Percentiles rank a stretch among this genome's conserved stretches.
Evolutionary conservation across 2,888 invertebrate species (phyloP).

Genomic region (Athripsodes cinereus): DNA sequence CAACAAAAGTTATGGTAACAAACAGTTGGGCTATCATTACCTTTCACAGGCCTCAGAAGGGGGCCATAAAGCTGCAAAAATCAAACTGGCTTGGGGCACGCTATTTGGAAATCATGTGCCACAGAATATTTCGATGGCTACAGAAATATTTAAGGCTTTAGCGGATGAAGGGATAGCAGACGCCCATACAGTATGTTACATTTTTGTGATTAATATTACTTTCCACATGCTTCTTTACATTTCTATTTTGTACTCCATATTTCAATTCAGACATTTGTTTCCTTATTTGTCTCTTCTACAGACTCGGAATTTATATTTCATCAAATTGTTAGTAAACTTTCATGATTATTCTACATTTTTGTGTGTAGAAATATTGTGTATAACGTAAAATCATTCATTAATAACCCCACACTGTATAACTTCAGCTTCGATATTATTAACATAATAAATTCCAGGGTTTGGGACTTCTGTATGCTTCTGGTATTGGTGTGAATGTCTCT

Average conservation of each 20-base stretch:
- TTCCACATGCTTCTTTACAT: no score
- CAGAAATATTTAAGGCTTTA: conserved; percentile 67
- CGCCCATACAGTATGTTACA: conserved; percentile 63
- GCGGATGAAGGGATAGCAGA: conserved; percentile 73
- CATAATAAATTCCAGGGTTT: conserved; percentile 64
- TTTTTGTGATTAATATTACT: not conserved
- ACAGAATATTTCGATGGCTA: conserved; percentile 71
- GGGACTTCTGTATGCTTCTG: conserved; percentile 83
- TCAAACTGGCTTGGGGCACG: conserved; percentile 82
- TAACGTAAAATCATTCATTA: no score
- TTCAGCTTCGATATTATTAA: no score
- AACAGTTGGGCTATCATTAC: conserved; percentile 66
- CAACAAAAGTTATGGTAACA: conserved; percentile 65
- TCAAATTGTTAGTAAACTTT: no score
- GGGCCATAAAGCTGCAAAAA: conserved; percentile 76
- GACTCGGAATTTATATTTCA: not conserved
- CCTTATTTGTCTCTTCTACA: not conserved
- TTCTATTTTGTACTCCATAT: not conserved
- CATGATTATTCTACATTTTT: no score
- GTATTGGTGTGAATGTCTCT: conserved; percentile 80
- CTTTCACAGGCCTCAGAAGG: conserved; percentile 73
- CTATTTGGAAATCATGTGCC: conserved; percentile 76
- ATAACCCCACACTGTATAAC: no score
- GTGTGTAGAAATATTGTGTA: no score
- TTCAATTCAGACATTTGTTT: not conserved